These are phyloP conservation scores for Drosophila rufa DNA, from an alignment of 1,140 invertebrate genomes.

Conservation along the genomic window DNA sequence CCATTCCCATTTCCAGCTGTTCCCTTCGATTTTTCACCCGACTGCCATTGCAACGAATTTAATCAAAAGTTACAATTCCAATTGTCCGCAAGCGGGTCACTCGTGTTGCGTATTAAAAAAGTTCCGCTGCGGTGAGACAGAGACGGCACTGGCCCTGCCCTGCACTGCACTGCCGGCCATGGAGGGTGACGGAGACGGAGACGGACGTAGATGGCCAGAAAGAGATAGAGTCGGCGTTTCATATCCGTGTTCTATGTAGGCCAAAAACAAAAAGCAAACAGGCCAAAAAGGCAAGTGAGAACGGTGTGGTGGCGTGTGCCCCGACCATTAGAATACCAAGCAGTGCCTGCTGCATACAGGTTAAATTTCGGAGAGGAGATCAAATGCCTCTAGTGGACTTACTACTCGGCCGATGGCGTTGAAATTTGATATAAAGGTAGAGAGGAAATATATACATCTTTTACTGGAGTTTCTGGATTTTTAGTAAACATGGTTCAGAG, in stretches of 20 bases:
- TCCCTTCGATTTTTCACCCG: conserved; percentile 63
- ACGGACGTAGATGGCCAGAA: conserved; percentile 11
- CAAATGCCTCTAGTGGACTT: no score
- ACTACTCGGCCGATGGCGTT: not conserved
- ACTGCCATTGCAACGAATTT: conserved; percentile 81
- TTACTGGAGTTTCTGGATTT: no score
- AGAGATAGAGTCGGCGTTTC: conserved; percentile 36
- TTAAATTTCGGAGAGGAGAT: not conserved
- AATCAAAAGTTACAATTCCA: conserved; percentile 83
- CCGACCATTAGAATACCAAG: not conserved
- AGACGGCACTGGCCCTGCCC: conserved; percentile 4
- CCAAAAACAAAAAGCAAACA: conserved; percentile 48
- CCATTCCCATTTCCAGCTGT: conserved; percentile 18
- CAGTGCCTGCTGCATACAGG: not conserved
- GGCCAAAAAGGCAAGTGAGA: conserved; percentile 21
- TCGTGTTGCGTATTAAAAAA: conserved; percentile 84
- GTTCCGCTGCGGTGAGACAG: conserved; percentile 62
- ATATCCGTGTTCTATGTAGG: conserved; percentile 55
- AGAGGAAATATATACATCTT: no score
- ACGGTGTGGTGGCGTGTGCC: not conserved
- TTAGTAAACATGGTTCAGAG: no score
- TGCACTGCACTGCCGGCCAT: no score
- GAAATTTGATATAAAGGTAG: not conserved
- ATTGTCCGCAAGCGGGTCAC: conserved; percentile 83
- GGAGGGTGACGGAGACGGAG: not conserved